Percentiles rank a stretch among this genome's conserved stretches.
These are phyloP conservation scores for Rhombomys opimus DNA, from an alignment of 2,113 vertebrate genomes.

Conservation along the genomic window DNA sequence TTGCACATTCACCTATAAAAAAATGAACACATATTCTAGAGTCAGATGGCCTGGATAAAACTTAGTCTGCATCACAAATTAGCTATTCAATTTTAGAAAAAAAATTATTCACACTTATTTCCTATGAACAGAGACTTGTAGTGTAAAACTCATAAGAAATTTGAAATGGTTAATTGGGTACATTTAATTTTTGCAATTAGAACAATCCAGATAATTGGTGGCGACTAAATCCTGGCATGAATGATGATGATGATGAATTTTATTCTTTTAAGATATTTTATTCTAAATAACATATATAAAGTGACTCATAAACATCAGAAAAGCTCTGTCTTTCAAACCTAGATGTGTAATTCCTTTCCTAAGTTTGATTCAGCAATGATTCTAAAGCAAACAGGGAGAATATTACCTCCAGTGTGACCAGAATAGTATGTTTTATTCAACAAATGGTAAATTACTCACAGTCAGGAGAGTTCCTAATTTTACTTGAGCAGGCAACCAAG, in stretches of 20 bases:
- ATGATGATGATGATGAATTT: background rate
- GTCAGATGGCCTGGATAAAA: background rate
- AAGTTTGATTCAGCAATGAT: slow-evolving; percentile 32
- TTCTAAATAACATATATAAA: background rate
- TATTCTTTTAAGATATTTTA: background rate
- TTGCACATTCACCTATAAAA: background rate
- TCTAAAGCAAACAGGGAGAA: slow-evolving; percentile 65
- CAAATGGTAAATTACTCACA: slow-evolving; percentile 73
- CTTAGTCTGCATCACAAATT: background rate
- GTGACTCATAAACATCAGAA: background rate
- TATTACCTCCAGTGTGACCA: slow-evolving; percentile 65
- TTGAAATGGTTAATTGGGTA: background rate
- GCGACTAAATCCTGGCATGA: background rate
- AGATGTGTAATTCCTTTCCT: slow-evolving; percentile 47
- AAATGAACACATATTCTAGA: background rate
- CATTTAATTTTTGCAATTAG: background rate
- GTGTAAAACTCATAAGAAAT: background rate
- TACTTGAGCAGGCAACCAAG: slow-evolving; percentile 75
- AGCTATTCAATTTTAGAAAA: background rate
- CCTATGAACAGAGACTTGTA: background rate
- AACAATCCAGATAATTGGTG: background rate
- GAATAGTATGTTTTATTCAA: slow-evolving; percentile 71
- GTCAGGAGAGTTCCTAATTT: slow-evolving; percentile 71
- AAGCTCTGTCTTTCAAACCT: background rate
- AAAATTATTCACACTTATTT: background rate